Percentiles rank a stretch among this genome's conserved stretches.
phyloP scores from a whole-genome alignment of 2,888 invertebrate genomes.

The Caenorhabditis sp. region DNA sequence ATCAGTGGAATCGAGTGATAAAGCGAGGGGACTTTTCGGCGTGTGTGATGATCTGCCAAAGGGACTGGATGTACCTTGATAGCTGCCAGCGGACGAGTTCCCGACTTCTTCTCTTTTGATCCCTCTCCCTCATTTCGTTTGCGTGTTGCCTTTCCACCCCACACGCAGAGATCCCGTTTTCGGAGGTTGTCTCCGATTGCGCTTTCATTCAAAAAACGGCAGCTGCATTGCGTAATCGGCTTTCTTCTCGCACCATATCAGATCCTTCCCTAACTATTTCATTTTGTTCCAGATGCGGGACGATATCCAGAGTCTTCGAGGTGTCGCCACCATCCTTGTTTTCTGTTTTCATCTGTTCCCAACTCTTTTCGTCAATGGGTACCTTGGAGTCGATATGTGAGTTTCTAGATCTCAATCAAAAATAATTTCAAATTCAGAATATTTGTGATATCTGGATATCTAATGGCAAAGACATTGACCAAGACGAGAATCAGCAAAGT shows the following conservation, averaged over 20 bases:
- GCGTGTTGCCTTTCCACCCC: no score
- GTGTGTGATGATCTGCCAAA: constrained; percentile 8
- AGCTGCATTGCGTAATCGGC: neutral
- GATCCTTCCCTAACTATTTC: neutral
- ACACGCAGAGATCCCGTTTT: neutral
- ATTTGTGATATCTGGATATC: constrained; percentile 61
- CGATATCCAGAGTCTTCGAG: constrained; percentile 54
- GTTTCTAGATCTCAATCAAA: no score
- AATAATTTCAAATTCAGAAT: no score
- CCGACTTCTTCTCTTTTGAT: constrained; percentile 10
- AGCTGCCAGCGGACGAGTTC: constrained; percentile 8
- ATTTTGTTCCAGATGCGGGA: constrained; percentile 27
- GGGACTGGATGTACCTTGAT: constrained; percentile 19
- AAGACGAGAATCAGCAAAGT: constrained; percentile 20
- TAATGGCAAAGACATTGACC: constrained; percentile 54
- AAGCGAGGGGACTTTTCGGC: neutral
- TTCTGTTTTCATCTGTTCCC: constrained; percentile 52
- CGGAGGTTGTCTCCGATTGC: neutral
- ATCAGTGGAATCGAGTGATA: constrained; percentile 2
- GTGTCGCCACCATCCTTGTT: constrained; percentile 44
- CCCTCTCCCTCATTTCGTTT: neutral
- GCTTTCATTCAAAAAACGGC: neutral
- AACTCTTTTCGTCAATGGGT: constrained; percentile 55
- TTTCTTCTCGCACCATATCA: neutral
- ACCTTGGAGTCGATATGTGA: constrained; percentile 60